These are phyloP conservation scores for Antheraea yamamai DNA, from an alignment of 2,888 invertebrate genomes.

Conservation along the genomic window DNA sequence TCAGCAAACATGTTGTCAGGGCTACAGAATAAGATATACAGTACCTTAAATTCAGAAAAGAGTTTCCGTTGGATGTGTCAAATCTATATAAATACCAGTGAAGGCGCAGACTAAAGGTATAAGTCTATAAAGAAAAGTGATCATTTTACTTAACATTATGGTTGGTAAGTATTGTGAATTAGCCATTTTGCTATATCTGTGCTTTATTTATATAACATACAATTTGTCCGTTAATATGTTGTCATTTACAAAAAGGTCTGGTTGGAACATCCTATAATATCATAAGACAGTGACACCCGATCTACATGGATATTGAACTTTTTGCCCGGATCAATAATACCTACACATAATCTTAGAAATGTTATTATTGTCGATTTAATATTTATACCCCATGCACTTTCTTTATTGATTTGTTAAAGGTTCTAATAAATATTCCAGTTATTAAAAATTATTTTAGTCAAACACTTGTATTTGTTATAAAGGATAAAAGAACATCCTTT, in stretches of 20 bases:
- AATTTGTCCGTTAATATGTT: neutral
- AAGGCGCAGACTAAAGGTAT: too few species aligned
- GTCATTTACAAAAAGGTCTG: neutral
- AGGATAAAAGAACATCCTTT: neutral
- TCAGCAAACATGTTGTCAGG: too few species aligned
- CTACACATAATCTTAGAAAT: neutral
- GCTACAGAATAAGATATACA: too few species aligned
- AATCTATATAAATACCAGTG: too few species aligned
- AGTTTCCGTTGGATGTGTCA: too few species aligned
- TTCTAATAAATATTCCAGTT: too few species aligned
- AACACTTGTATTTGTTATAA: neutral
- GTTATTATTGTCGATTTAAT: neutral
- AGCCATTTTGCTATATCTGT: neutral
- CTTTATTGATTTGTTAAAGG: too few species aligned
- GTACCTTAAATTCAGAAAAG: too few species aligned
- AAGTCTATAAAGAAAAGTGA: too few species aligned
- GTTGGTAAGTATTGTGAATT: too few species aligned
- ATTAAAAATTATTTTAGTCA: too few species aligned
- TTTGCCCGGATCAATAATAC: neutral
- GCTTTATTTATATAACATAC: neutral
- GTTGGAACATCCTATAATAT: neutral
- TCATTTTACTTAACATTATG: too few species aligned
- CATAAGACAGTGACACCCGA: neutral
- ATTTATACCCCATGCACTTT: neutral
- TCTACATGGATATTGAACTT: neutral